Base-by-base conservation (phyloP, 92 coral and sea anemone genomes). In the Bergia sp. region DNA sequence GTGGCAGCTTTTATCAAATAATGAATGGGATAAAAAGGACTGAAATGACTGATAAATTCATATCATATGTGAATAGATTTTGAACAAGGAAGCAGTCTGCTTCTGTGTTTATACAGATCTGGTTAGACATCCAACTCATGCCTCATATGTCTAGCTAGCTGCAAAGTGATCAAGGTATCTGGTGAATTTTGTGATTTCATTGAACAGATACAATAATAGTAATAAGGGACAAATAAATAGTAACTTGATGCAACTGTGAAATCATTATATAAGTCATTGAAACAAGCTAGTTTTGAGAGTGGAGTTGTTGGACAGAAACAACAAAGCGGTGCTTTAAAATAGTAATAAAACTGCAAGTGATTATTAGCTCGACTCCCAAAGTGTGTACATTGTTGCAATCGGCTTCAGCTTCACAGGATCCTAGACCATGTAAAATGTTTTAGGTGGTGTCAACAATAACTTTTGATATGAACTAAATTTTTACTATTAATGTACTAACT, bases 1-100 rank as follows among this genome's bases (percentile, higher is more conserved):
- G 90, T 97, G 39, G 95, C 99, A 0, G 99, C 99, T 66, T 97
- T 97, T 75, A 95, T 97, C 71, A 97, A 97, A 90, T 97, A 84
- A 91, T 40, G 37, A 18, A 73, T 44, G 13, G 44, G 36, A 44
- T 49, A 45, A 5, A 21, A 50, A 42, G 85, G 21, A 29, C n/a
- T 36, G 1, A 80, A 69, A 85, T 85, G 80, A 38, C 37, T 18
- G 61, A 53, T 43, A 29, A 44, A 40, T 61, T 36, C 64, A 16
- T 53, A 29, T 29, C 29, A 20, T 61, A 61, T 61, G 69, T 61
- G 69, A 16, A 53, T 12, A 53, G 58, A 53, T 5, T 47, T 47
- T 47, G 53, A 47, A 47, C 66, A 57, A 8, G 21, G 8, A 57
- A 61, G 21, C 69, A 18, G 23, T 55, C 49, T 53, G 16, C 12